A percentile compares a stretch with the other conserved stretches of the same genome.
Conservation (phyloP, 2,113 vertebrate genomes). For the Stictonetta naevosa region DNA sequence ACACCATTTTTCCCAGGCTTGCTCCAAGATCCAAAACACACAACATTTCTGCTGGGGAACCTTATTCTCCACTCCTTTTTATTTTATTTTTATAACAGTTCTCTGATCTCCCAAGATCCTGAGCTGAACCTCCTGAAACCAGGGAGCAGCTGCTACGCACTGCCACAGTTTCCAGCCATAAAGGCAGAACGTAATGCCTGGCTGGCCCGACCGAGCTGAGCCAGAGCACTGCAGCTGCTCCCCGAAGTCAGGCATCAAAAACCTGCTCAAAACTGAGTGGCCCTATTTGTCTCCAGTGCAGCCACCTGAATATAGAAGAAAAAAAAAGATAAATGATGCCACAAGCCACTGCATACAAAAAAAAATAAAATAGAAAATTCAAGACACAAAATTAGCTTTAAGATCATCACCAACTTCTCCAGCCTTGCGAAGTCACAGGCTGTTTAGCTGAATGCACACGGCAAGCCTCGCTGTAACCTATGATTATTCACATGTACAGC, state of each 20-base stretch:
- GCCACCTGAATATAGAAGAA: background rate
- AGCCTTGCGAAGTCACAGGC: background rate
- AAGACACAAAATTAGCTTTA: background rate
- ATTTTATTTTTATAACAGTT: background rate
- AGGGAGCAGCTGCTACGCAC: conserved; percentile 18
- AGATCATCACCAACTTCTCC: background rate
- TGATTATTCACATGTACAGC: background rate
- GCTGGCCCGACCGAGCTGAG: background rate
- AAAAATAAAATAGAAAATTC: background rate
- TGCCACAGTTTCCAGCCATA: background rate
- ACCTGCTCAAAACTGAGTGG: background rate
- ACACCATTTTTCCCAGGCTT: background rate
- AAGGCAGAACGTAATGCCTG: background rate
- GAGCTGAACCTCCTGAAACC: background rate
- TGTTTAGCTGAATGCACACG: background rate
- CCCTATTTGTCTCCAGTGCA: background rate
- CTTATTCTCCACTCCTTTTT: too few relatives aligned
- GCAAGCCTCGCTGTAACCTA: background rate
- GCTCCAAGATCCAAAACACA: background rate
- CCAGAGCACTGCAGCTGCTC: conserved; percentile 11
- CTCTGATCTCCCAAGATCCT: background rate
- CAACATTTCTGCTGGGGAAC: background rate
- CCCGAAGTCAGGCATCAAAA: background rate
- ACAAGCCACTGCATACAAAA: background rate
- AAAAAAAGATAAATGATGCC: background rate